Evolutionary conservation across 2,113 vertebrate species (phyloP).

Genomic region (Lasiurus borealis): DNA sequence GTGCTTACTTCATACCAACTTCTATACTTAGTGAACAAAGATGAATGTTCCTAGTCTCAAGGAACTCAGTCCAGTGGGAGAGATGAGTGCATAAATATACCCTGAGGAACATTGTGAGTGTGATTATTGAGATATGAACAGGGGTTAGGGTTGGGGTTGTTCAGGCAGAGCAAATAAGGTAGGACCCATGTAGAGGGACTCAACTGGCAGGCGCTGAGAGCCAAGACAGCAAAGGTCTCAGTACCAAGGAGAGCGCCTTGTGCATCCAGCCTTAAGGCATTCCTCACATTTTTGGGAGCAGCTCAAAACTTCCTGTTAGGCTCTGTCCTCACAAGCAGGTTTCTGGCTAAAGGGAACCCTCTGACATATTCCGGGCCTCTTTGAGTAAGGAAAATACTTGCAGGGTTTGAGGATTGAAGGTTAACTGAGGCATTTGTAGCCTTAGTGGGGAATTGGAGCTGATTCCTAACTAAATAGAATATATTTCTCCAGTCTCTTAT

Average conservation of each 20-base stretch:
- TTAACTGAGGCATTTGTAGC: conserved; percentile 36
- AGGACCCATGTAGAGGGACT: neutral
- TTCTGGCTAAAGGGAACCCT: conserved; percentile 34
- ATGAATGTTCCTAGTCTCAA: neutral
- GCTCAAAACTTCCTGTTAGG: neutral
- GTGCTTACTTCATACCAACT: neutral
- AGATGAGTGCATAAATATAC: neutral
- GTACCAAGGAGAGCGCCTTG: conserved; percentile 66
- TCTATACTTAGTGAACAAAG: neutral
- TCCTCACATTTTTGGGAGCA: conserved; percentile 23
- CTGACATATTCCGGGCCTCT: neutral
- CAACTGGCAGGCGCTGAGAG: neutral
- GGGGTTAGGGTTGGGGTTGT: neutral
- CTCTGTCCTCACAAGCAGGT: neutral
- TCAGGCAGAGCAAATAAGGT: neutral
- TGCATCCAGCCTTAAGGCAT: neutral
- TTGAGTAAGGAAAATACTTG: conserved; percentile 23
- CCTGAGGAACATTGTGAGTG: neutral
- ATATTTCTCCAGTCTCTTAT: neutral
- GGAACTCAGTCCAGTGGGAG: neutral
- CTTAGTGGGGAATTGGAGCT: neutral
- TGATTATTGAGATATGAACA: neutral
- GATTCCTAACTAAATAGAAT: neutral
- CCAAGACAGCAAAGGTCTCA: conserved; percentile 31
- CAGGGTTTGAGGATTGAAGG: neutral